Conservation (phyloP, 2,113 vertebrate species). For the Psilopsiagon aymara region DNA sequence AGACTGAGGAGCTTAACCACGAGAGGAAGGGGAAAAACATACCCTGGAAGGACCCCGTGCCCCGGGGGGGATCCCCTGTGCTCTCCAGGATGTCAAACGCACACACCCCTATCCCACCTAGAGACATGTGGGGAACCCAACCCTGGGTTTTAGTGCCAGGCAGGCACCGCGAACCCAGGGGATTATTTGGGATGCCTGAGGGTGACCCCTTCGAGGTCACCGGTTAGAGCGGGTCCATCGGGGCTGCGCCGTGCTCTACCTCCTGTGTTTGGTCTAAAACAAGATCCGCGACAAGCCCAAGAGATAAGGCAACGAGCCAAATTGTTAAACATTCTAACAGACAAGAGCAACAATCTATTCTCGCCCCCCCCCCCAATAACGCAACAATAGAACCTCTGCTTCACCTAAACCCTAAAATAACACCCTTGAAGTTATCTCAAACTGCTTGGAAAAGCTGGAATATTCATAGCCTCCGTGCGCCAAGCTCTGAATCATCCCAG, state of each 20-base stretch:
- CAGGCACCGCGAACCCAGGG: not conserved
- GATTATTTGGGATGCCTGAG: not conserved
- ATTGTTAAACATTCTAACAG: not conserved
- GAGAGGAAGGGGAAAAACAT: not conserved
- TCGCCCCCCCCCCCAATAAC: not conserved
- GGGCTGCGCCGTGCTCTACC: not conserved
- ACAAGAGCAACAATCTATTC: not conserved
- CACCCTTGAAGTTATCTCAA: not conserved
- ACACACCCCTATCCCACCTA: not conserved
- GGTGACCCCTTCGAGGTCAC: not conserved
- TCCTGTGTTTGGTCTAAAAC: not conserved
- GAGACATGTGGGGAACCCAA: not conserved
- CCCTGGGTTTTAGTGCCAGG: constrained; percentile 7
- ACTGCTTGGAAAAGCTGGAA: not conserved
- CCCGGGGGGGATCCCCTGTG: not conserved
- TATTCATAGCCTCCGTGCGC: not conserved
- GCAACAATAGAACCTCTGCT: not conserved
- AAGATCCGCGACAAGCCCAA: not conserved
- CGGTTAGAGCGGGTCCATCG: not conserved
- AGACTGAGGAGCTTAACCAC: not conserved
- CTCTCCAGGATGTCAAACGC: not conserved
- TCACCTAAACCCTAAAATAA: not conserved
- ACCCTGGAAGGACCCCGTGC: not conserved
- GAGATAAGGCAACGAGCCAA: not conserved
- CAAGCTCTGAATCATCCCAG: not conserved